Base-by-base conservation (phyloP, 2,888 invertebrate genomes). In the Cosmia pyralina region DNA sequence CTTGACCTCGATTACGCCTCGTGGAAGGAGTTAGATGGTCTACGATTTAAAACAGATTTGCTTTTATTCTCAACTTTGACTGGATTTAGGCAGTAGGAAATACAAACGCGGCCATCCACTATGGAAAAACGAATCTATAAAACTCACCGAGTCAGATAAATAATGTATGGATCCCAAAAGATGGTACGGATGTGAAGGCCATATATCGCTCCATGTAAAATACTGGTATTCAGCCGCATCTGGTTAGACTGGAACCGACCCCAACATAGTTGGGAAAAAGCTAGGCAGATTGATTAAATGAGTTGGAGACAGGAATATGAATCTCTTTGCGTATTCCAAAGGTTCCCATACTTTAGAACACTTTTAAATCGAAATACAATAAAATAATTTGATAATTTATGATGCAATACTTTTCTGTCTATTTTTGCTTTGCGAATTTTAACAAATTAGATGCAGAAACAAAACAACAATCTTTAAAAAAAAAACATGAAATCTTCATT, bases 81-180 rank as follows among this genome's bases (percentile, higher is more conserved):
- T 1, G 10, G 1, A 11, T 44, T 22, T 22, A 22, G 11, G 41
- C 17, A 44, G 11, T 6, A 22, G 3, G 1, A 6, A 60, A 41
- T 1, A 17, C 22, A 22, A 1, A 2, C n/a, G 10, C 38, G 1
- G 10, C 1, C 17, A 44, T 44, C 2, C 4, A 46, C 44, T 19
- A 13, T 46, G 2, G 4, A 62, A n/a, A 17, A 38, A 19, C 4
- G 13, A 28, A 48, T 7, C 55, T 38, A 7, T 19, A 50, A 79
- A 48, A 66, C 6, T n/a, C 38, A 13, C 13, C 2, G 6, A 60
- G 10, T 62, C 34, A 48, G 69, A 81, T 67, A 66, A 76, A 79
- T 75, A 59, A 75, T 64, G 58, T 52, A 70, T 58, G 8, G 8
- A 62, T 3, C 10, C n/a, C 15, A 3, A 34, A 52, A 38, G 4